These are phyloP conservation scores for Allochrocebus solatus DNA, from an alignment of 2,797 vertebrate species.

Conservation along the genomic window DNA sequence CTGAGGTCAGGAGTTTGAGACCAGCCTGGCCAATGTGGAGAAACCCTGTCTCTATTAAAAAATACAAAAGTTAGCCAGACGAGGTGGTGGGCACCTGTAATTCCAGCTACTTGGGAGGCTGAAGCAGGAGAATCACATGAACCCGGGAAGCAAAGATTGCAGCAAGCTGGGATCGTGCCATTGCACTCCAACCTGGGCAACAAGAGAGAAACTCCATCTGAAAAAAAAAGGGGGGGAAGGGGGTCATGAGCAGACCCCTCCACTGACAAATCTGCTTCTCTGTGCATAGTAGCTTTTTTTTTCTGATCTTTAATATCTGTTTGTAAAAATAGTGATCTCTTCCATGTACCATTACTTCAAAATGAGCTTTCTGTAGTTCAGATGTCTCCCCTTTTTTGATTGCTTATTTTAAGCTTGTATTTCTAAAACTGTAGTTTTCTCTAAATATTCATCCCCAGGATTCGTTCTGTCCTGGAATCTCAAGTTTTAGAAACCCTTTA, in stretches of 20 bases:
- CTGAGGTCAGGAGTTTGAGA: neutral
- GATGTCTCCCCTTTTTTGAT: neutral
- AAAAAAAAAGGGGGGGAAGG: neutral
- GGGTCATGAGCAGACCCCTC: neutral
- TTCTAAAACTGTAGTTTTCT: neutral
- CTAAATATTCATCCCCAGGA: neutral
- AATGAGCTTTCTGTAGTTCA: neutral
- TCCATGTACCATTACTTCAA: neutral
- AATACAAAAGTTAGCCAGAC: neutral
- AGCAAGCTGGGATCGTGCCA: neutral
- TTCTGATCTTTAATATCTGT: neutral
- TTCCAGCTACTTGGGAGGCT: neutral
- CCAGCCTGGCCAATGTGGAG: neutral
- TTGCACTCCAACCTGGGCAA: neutral
- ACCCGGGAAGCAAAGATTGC: neutral
- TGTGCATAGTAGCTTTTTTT: fast-evolving
- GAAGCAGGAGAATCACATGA: neutral
- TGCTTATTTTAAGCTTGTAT: neutral
- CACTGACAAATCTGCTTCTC: neutral
- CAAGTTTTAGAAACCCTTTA: neutral
- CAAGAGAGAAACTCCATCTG: neutral
- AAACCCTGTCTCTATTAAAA: neutral
- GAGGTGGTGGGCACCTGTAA: neutral
- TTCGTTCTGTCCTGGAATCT: neutral
- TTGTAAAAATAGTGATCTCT: neutral